These are phyloP conservation scores for Aegypius monachus DNA, from an alignment of 2,113 vertebrate species.

Conservation along the genomic window DNA sequence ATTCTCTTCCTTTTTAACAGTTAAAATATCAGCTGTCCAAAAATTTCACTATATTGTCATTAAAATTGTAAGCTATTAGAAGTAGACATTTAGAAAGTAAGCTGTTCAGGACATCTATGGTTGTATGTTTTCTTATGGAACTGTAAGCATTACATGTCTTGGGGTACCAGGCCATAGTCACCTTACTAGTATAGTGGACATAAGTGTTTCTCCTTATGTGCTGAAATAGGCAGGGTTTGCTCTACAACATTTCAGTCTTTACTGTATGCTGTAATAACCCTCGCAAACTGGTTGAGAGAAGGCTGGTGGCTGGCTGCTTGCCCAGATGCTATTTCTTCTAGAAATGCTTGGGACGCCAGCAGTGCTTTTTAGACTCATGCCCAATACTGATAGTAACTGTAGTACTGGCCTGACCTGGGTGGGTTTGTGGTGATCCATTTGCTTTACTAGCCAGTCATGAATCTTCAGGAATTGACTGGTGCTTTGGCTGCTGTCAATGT, in stretches of 20 bases:
- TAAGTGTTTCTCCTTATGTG: background rate
- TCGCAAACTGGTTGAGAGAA: background rate
- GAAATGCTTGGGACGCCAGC: constrained; percentile 24
- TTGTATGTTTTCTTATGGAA: background rate
- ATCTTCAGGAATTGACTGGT: background rate
- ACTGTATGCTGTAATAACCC: background rate
- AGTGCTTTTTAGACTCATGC: background rate
- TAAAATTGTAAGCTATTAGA: constrained; percentile 42
- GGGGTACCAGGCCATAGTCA: background rate
- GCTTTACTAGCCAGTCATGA: background rate
- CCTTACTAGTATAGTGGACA: background rate
- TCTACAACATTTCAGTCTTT: background rate
- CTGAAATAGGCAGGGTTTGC: background rate
- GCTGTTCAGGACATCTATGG: background rate
- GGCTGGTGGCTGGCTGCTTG: constrained; percentile 20
- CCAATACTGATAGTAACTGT: background rate
- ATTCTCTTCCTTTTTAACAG: background rate
- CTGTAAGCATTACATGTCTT: background rate
- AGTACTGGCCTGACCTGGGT: background rate
- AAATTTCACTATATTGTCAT: background rate
- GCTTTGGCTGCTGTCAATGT: background rate
- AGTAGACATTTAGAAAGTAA: background rate
- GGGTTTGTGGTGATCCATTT: background rate
- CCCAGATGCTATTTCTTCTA: constrained; percentile 50
- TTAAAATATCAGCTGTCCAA: constrained; percentile 47